Evolutionary conservation across 2,113 vertebrate genomes (phyloP).

Genomic region (Telmatochromis brichardi): DNA sequence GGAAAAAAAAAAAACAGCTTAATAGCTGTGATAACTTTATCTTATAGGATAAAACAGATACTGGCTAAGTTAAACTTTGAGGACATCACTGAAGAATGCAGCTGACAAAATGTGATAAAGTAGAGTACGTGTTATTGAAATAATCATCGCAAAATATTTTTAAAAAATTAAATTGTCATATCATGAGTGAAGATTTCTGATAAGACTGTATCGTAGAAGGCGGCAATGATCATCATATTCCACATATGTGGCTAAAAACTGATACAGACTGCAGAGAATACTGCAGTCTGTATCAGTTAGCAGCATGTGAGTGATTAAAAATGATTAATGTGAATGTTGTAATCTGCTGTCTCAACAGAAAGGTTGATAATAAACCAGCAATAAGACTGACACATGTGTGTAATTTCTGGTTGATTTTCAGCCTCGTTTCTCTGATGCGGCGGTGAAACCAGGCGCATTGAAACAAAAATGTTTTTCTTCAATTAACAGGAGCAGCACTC

Average conservation of each 20-base stretch:
- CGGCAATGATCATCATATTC: neutral
- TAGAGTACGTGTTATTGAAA: neutral
- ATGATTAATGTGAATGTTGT: fast-evolving
- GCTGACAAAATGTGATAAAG: neutral
- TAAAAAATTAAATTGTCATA: neutral
- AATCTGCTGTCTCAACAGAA: neutral
- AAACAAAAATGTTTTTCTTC: neutral
- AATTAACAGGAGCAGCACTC: neutral
- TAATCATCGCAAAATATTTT: neutral
- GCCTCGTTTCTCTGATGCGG: neutral
- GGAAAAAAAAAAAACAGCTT: fast-evolving
- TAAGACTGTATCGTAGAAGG: fast-evolving
- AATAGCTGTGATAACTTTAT: neutral
- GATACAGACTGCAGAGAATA: neutral
- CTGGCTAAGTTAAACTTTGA: fast-evolving
- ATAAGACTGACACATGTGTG: neutral
- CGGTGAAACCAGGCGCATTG: neutral
- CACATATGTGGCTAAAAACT: neutral
- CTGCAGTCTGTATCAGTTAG: fast-evolving
- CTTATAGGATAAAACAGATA: neutral
- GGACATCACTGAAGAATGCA: neutral
- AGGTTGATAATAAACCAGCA: neutral
- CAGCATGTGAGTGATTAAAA: neutral
- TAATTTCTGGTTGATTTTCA: neutral
- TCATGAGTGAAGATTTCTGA: neutral